phyloP scores from a whole-genome alignment of 2,888 invertebrate genomes.

The Drosophila pegasa region DNA sequence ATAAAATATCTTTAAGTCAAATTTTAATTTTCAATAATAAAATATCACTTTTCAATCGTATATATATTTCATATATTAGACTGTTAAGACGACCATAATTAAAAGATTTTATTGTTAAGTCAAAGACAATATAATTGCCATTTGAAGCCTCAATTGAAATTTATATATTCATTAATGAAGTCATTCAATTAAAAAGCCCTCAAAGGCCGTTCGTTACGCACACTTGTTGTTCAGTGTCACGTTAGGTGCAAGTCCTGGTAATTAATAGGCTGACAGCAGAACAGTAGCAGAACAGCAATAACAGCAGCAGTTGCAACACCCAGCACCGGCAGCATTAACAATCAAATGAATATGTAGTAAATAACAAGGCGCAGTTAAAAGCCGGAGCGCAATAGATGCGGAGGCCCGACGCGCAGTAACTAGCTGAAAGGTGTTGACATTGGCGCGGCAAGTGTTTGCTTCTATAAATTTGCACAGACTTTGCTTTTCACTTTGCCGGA shows the following conservation, averaged over 20 bases:
- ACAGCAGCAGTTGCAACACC: constrained; percentile 12
- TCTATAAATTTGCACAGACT: constrained; percentile 42
- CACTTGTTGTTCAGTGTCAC: constrained; percentile 23
- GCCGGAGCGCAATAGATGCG: background rate
- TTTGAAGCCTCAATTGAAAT: background rate
- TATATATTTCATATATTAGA: no score
- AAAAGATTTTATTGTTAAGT: no score
- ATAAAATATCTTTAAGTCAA: no score
- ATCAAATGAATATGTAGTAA: constrained; percentile 15
- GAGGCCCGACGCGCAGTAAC: background rate
- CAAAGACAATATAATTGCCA: no score
- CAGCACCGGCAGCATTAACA: constrained; percentile 5
- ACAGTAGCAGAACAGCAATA: constrained; percentile 19
- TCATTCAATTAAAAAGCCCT: background rate
- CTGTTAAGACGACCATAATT: no score
- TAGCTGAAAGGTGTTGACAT: constrained; percentile 37
- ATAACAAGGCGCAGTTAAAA: constrained; percentile 19
- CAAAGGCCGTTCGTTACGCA: background rate
- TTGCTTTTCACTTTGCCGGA: constrained; percentile 16
- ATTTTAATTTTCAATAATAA: no score
- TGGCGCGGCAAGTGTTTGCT: constrained; percentile 40
- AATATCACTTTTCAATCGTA: no score
- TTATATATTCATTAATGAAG: background rate
- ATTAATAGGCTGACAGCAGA: constrained; percentile 37
- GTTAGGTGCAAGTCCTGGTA: constrained; percentile 19